Base-by-base conservation (phyloP, 2,113 vertebrate species). In the Gasterosteus aculeatus region DNA sequence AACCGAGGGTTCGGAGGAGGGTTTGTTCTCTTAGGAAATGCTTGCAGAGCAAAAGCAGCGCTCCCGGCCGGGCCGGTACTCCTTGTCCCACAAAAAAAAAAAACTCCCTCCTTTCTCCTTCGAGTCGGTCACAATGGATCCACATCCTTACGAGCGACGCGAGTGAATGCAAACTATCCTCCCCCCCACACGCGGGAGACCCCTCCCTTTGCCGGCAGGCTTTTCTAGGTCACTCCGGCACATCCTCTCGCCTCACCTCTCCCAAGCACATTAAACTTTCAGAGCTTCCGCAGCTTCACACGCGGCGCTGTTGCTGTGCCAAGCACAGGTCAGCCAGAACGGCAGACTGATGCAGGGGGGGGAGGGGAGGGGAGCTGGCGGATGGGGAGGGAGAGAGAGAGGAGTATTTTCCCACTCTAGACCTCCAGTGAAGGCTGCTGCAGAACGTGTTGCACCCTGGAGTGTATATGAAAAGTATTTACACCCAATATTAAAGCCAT, bases 181-280 rank as follows among this genome's bases (percentile, higher is more conserved):
- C 22, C 75, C 26, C 3, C n/a, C 63, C 59, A 70, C 53, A 44
- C 47, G 9, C 57, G 22, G 53, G 31, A 46, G 33, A 51, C 81
- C 74, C 77, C 85, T 64, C 87, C 80, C 85, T 72, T 66, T n/a
- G 75, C 87, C 81, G 10, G 66, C 85, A 90, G 90, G 87, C 80
- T 91, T 94, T 94, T 94, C 92, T 94, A 93, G 93, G 93, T 94
- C 94, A 93, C 72, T 77, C 78, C 64, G 58, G 76, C 88, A 88
- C 88, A 88, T 87, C 86, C 89, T 84, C 82, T 80, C 73, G 65
- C 86, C 87, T 89, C 87, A 87, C 79, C 82, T 91, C 87, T 91
- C 88, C 85, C 85, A 42, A 26, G 84, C 87, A 35, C 91, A 94
- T 94, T 91, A 94, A 93, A 94, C 76, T 93, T 94, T 93, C 83